A percentile compares a stretch with the other conserved stretches of the same genome.
phyloP scores from a whole-genome alignment of 1,140 invertebrate species.

The Drosophila athabasca region DNA sequence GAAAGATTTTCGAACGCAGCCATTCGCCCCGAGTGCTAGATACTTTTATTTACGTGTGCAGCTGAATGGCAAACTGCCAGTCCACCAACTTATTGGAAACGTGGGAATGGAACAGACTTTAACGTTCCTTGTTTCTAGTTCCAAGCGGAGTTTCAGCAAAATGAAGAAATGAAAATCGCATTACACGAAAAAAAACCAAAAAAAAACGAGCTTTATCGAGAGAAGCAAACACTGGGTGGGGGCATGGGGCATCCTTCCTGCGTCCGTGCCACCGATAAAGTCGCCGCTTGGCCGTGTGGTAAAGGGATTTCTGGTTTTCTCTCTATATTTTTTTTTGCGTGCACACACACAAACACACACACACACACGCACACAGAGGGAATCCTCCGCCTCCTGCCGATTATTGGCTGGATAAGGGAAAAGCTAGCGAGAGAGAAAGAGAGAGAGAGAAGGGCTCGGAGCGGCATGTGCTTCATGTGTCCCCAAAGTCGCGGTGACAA shows the following conservation, averaged over 20 bases:
- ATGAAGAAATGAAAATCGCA: slow-evolving; percentile 53
- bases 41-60: too few relatives aligned
- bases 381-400: slow-evolving; percentile 8
- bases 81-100: too few relatives aligned
- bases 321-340: background rate
- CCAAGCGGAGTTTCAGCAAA: background rate
- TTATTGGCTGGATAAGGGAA: slow-evolving; percentile 31
- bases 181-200: slow-evolving; percentile 45
- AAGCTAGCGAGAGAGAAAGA: too few relatives aligned
- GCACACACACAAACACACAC: slow-evolving; percentile 32
- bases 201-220: slow-evolving; percentile 25
- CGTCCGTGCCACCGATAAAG: slow-evolving; percentile 21
- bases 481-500: slow-evolving; percentile 55
- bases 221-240: background rate
- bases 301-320: slow-evolving; percentile 26
- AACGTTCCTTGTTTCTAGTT: too few relatives aligned
- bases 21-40: too few relatives aligned
- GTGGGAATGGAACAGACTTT: too few relatives aligned
- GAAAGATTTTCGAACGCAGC: too few relatives aligned
- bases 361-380: background rate
- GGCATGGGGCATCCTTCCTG: background rate
- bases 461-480: slow-evolving; percentile 49
- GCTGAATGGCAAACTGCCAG: too few relatives aligned
- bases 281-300: slow-evolving; percentile 28
- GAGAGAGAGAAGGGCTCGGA: too few relatives aligned